Base-by-base conservation (phyloP, 2,888 invertebrate species). In the Hofmannophila pseudospretella region DNA sequence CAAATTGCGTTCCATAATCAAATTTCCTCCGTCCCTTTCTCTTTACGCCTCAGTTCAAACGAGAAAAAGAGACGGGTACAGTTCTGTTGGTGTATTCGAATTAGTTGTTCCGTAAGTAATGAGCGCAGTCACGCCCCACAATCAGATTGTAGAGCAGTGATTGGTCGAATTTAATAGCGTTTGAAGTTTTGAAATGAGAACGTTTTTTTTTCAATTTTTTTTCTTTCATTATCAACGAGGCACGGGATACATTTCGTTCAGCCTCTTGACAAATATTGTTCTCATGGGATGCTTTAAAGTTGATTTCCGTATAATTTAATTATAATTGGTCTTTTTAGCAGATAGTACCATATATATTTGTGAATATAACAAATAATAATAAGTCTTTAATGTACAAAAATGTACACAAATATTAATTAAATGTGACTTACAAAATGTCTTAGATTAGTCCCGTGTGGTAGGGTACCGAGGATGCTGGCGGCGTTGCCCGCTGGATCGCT, bases 91-190 rank as follows among this genome's bases (percentile, higher is more conserved):
- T 52, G 38, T 53, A 49, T 40, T 34, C 39, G 19, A 23, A 34
- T 19, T 30, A 39, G 42, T 51, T 41, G 49, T 55, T 51, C 44
- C 48, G 65, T 78, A 69, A 82, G 77, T 84, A 82, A 86, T 84
- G 80, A 77, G 67, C 39, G 48, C 51, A 41, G 77, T 74, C 79
- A 80, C 84, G 82, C 84, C 85, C 81, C 49, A 65, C 75, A 82
- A 85, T 84, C 81, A 82, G 59, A 58, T 45, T 41, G 49, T 57
- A 43, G 53, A 45, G 51, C 58, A 59, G 64, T 66, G 62, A 84
- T 84, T 86, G 84, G 84, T 74, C 51, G 71, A 41, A 44, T 63
- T 59, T 74, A n/a, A n/a, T n/a, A 54, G 67, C 59, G 70, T 69
- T 68, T 60, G 59, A 68, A 79, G 68, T 57, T 79, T 75, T 71